Base-by-base conservation (phyloP, 2,113 vertebrate genomes). In the Zapus hudsonius region DNA sequence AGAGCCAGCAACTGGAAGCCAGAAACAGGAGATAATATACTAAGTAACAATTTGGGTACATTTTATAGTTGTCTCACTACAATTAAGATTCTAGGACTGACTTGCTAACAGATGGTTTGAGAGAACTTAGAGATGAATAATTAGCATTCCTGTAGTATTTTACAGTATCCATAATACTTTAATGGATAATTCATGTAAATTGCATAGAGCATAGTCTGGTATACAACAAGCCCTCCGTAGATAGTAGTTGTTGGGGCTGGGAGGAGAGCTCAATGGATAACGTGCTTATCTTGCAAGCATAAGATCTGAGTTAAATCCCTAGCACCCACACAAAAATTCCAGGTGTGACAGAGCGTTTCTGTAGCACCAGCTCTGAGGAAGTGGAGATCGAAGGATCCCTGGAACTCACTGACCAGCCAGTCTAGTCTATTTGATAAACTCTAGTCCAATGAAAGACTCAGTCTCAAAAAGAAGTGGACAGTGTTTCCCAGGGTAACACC, bases 121-220 rank as follows among this genome's bases (percentile, higher is more conserved):
- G 55, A 66, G 40, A 93, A 69, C 27, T 93, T 90, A 64, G 67
- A 84, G 92, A 89, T 87, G 80, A 90, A 59, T 79, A 66, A 73
- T 74, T 78, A 90, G 79, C 88, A 83, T 88, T 87, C 81, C 47
- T 85, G 23, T 90, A 79, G 94, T 76, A 75, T 74, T 92, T 92
- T 88, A 92, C 64, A 92, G 70, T 83, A 72, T 55, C 74, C 87
- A 4, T 85, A 80, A 63, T 78, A 61, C 86, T 89, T 75, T 29
- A 61, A 19, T 76, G 64, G 75, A 44, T 87, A 79, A 83, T 69
- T 85, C 55, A 85, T 27, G 57, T 84, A 69, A 69, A 70, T 36
- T 61, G 47, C 42, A 40, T 44, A 64, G 40, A 2, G 2, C 47
- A 22, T 40, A 59, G 75, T 61, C 87, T 90, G 75, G 31, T 66